Evolutionary conservation across 2,888 invertebrate genomes (phyloP), one percentile per base, ranked within the genome.

Genomic region (Drosophila kambysellisi): DNA sequence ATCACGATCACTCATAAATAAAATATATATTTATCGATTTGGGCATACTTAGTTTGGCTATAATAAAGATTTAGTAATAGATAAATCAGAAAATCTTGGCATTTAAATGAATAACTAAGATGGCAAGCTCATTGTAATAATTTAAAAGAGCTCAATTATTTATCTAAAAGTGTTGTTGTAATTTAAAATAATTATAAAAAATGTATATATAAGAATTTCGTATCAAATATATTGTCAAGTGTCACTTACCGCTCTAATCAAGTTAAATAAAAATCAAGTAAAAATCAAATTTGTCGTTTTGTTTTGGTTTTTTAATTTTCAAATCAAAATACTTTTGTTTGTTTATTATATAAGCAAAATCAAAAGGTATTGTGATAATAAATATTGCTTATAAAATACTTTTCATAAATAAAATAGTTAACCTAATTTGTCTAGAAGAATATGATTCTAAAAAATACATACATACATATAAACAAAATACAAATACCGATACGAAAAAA

Each of bases 321-420:
- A 88, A 81, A 60, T 76, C 63, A 48, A 71, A 72, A 71, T 74
- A 82, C 70, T 79, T 74, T 79, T 83, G 68, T 76, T 76, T 76
- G 58, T 85, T 87, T 87, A 88, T 89, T 88, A 43, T 73, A 72
- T 76, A 75, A 71, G 68, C 77, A 83, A 87, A 81, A 64, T 65
- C 66, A 70, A 75, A 72, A 70, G 68, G 59, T 62, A 58, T 71
- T 67, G 25, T 46, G 46, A 32, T 69, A 89, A 86, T 86, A 86
- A 86, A 86, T 86, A 87, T 72, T 64, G 51, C 72, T 74, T 83
- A 86, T 88, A 88, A 84, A 83, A 83, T 78, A 53, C 35, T 67
- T 52, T 76, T 78, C 70, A 85, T 85, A 86, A 86, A 89, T 86
- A 76, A 75, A 74, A 82, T 82, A 78, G 72, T 78, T 84, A 89